Evolutionary conservation across 2,888 invertebrate species (phyloP), one percentile per base, ranked within the genome.

Genomic region (Eretmocerus hayati): DNA sequence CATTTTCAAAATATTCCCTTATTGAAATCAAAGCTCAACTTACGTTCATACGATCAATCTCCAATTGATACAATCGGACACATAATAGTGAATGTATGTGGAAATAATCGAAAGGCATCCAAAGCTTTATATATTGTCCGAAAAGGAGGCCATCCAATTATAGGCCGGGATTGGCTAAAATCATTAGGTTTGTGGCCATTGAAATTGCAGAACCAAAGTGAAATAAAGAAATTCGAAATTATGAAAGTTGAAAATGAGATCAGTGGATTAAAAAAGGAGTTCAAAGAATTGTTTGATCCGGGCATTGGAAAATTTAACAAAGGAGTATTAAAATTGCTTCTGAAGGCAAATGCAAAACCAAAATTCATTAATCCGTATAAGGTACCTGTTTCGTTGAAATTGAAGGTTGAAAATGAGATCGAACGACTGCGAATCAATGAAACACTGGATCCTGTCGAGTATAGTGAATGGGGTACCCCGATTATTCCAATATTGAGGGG

Each of bases 401-500:
- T 48, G 3, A 52, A 46, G 39, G 38, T 31, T 2, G 31, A 38
- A 31, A n/a, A 31, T 11, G 46, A 46, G 36, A 18, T 46, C 15
- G 11, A 46, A 21, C 16, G 46, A 13, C 16, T 46, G 11, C 19
- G 13, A 22, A 18, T 39, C 13, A 38, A 46, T 20, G 11, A 3
- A n/a, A 30, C 39, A 2, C 19, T 46, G 8, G 32, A 21, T 31
- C 30, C 38, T 3, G 22, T 46, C 2, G 31, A 46, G 32, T 38
- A 37, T 9, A 46, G 46, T 15, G 46, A 46, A 11, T 38, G 39
- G 39, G 38, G 30, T 15, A 62, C 62, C 16, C 62, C 63, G 4
- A 48, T 64, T 13, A 60, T 65, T 9, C 57, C 58, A 4, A 56
- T 64, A 1, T 43, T 57, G 1, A 62, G 62, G 51, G 46, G 48